A percentile compares a stretch with the other conserved stretches of the same genome.
Evolutionary conservation across 2,888 invertebrate genomes (phyloP).

Genomic region (Euclidia mi): DNA sequence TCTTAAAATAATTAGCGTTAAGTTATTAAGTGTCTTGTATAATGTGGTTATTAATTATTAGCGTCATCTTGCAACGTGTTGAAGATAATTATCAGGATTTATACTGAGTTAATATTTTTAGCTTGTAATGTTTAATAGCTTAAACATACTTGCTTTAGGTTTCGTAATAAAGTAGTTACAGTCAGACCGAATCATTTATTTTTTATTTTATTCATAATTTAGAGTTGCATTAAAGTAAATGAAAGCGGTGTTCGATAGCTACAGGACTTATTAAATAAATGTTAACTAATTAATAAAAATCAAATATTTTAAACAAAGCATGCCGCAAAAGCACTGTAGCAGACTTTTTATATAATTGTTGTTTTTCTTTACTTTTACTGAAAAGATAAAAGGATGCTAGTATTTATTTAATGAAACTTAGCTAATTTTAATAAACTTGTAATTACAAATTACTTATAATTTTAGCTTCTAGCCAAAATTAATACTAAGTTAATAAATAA

Average conservation of each 20-base stretch:
- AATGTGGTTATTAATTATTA: not conserved
- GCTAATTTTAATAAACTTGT: slow-evolving; percentile 20
- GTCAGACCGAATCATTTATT: too few species aligned
- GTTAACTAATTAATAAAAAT: too few species aligned
- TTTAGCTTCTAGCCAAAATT: slow-evolving; percentile 41
- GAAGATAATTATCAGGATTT: not conserved
- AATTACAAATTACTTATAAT: slow-evolving; percentile 15
- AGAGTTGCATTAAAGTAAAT: too few species aligned
- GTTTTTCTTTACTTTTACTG: too few species aligned
- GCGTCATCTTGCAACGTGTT: slow-evolving; percentile 3
- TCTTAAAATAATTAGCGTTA: slow-evolving; percentile 31
- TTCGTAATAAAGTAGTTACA: too few species aligned
- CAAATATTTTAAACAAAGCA: too few species aligned
- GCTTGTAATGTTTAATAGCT: not conserved
- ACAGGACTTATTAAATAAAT: too few species aligned
- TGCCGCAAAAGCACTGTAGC: too few species aligned
- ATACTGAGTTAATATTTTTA: too few species aligned
- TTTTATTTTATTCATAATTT: too few species aligned
- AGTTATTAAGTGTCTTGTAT: not conserved
- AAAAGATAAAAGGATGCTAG: not conserved
- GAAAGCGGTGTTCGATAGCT: too few species aligned
- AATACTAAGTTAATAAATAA: slow-evolving; percentile 31
- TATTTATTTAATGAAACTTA: not conserved
- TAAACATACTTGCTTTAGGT: not conserved
- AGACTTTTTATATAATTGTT: too few species aligned